These are phyloP conservation scores for Telenomus remus DNA, from an alignment of 1,140 invertebrate species.

Conservation along the genomic window DNA sequence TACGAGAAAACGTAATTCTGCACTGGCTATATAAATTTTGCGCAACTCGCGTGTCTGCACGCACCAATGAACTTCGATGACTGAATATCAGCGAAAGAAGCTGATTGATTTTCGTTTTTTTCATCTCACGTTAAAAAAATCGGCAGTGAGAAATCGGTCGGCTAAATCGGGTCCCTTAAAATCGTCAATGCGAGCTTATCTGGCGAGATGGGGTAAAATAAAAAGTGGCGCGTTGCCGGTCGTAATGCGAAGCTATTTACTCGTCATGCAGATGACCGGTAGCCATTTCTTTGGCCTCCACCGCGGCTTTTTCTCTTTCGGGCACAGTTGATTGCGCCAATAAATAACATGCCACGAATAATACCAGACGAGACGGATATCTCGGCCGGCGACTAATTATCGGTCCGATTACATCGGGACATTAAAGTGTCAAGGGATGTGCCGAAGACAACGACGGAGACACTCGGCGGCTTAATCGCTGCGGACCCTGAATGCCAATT, in stretches of 20 bases:
- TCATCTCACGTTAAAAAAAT: too few relatives aligned
- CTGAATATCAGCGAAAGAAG: background rate
- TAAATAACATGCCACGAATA: constrained; percentile 60
- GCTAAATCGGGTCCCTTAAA: too few relatives aligned
- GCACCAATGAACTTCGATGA: constrained; percentile 25
- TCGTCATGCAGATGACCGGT: constrained; percentile 70
- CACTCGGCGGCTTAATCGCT: constrained; percentile 42
- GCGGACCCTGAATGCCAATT: constrained; percentile 35
- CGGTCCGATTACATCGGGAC: constrained; percentile 55
- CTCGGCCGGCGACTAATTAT: constrained; percentile 60
- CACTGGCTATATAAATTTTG: constrained; percentile 24
- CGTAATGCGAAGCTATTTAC: constrained; percentile 69
- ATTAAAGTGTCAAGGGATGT: constrained; percentile 53
- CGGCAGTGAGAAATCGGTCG: too few relatives aligned
- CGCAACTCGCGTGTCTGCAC: constrained; percentile 41
- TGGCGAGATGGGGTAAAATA: constrained; percentile 51
- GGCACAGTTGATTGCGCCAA: constrained; percentile 63
- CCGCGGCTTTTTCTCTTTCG: constrained; percentile 50
- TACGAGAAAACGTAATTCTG: background rate
- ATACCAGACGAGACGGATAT: constrained; percentile 53
- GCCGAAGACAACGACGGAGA: constrained; percentile 38
- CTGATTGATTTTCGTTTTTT: too few relatives aligned
- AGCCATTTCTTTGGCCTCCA: constrained; percentile 62
- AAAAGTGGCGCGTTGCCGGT: constrained; percentile 63
- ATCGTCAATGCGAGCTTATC: constrained; percentile 62